Conservation (phyloP, 23 tunicate genomes). For the Aplidium turbinatum region DNA sequence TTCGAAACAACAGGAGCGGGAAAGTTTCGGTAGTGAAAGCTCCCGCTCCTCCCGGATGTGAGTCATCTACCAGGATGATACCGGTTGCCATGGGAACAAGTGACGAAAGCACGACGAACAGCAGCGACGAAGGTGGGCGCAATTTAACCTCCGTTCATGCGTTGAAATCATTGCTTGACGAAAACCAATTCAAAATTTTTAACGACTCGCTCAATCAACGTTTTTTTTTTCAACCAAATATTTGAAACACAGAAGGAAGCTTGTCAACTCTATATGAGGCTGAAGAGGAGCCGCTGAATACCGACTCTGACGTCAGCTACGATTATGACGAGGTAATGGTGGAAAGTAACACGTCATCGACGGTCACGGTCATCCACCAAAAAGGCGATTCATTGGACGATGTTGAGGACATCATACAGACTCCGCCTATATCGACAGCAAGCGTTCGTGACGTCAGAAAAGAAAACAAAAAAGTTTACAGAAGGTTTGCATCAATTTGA, state of each 20-base stretch:
- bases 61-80: constrained; percentile 43
- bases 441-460: constrained; percentile 20
- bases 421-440: neutral
- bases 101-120: constrained; percentile 45
- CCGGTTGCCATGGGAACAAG: constrained; percentile 52
- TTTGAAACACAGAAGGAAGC: constrained; percentile 52
- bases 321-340: constrained; percentile 37
- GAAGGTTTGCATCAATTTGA: too few relatives aligned
- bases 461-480: constrained; percentile 20
- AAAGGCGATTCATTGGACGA: constrained; percentile 61
- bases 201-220: too few relatives aligned
- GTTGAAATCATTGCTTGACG: neutral
- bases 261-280: constrained; percentile 86
- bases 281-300: constrained; percentile 49
- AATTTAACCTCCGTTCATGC: neutral
- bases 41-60: constrained; percentile 76
- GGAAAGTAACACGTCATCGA: constrained; percentile 25
- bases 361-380: constrained; percentile 26
- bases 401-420: constrained; percentile 30
- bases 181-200: neutral
- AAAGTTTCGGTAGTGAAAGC: constrained; percentile 60
- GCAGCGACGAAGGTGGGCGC: constrained; percentile 46
- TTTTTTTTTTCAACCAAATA: too few relatives aligned
- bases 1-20: too few relatives aligned
- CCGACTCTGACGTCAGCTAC: constrained; percentile 15